These are phyloP conservation scores for Pelvicachromis taeniatus DNA, from an alignment of 2,113 vertebrate species.

Conservation along the genomic window DNA sequence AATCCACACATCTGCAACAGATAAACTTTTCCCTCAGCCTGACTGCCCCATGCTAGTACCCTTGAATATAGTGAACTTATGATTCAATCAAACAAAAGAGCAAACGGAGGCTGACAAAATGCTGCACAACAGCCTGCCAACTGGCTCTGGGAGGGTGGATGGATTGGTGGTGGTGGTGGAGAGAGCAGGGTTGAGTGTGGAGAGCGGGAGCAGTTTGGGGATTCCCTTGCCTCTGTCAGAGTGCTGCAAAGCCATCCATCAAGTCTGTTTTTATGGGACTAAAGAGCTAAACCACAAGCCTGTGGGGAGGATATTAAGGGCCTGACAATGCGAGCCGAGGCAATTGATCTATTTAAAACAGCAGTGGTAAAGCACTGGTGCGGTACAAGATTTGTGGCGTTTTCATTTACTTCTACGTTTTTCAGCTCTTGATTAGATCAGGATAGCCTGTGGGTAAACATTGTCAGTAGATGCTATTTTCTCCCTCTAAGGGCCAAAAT, in stretches of 20 bases:
- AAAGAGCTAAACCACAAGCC: conserved; percentile 57
- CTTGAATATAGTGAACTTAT: background rate
- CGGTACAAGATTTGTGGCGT: conserved; percentile 44
- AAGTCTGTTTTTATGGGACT: conserved; percentile 62
- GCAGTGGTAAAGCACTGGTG: conserved; percentile 18
- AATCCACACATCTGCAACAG: conserved; percentile 1
- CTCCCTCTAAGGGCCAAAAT: conserved; percentile 26
- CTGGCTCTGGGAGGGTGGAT: conserved; percentile 6
- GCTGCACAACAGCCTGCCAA: conserved; percentile 28
- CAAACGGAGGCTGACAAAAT: background rate
- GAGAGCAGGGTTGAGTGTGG: background rate
- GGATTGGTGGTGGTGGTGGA: background rate
- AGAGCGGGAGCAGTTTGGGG: conserved; percentile 34
- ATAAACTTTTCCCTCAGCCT: background rate
- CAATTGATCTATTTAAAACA: conserved; percentile 65
- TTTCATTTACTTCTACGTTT: conserved; percentile 58
- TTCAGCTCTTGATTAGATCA: conserved; percentile 57
- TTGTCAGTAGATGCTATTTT: conserved; percentile 36
- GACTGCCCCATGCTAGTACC: background rate
- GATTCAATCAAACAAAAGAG: conserved; percentile 8
- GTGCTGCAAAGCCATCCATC: conserved; percentile 55
- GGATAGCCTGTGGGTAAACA: conserved; percentile 38
- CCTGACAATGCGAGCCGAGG: conserved; percentile 44
- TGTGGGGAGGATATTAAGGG: conserved; percentile 54
- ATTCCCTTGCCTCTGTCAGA: conserved; percentile 48